Evolutionary conservation across 2,888 invertebrate genomes (phyloP), one percentile per base, ranked within the genome.

Genomic region (Torymus tubicola): DNA sequence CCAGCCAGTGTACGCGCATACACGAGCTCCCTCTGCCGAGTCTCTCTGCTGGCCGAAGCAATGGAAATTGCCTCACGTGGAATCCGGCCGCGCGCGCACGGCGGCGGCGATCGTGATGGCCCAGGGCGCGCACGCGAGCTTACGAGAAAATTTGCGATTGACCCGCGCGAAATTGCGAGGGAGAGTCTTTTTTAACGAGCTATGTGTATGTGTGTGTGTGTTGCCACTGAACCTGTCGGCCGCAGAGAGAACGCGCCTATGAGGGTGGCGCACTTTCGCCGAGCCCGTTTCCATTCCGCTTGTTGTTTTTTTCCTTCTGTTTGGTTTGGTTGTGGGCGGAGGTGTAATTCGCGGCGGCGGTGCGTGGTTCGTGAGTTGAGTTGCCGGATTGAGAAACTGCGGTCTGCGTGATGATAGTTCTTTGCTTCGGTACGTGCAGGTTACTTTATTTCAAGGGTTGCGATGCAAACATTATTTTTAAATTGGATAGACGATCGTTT

Each of bases 101-200:
- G 42, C 42, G 42, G 73, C 31, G 42, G n/a, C 31, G 88, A 89
- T 90, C 90, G 90, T 90, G 90, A 90, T 90, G 87, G 90, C 90
- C 90, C 87, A 86, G 88, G 90, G 90, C 90, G 86, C 85, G 88
- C 90, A 90, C 90, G 90, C 90, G 89, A 90, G 89, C 89, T 88
- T 88, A 86, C 88, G 87, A 90, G 89, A 88, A 90, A 90, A 90
- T 89, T 90, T 89, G 87, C 89, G 88, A 90, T 90, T 89, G 89
- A 90, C 90, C 90, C 88, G 87, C 42, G 86, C 89, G 84, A 89
- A 89, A 89, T 89, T 89, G 87, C 57, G 76, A 76, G 70, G 76
- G 67, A 55, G 12, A 2, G 21, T 21, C 24, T 82, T 85, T 85
- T 87, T 88, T 88, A 88, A 88, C 87, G 87, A 87, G 87, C 85